Conservation (phyloP, 2,113 vertebrate genomes). For the Psephotus haematonotus region DNA sequence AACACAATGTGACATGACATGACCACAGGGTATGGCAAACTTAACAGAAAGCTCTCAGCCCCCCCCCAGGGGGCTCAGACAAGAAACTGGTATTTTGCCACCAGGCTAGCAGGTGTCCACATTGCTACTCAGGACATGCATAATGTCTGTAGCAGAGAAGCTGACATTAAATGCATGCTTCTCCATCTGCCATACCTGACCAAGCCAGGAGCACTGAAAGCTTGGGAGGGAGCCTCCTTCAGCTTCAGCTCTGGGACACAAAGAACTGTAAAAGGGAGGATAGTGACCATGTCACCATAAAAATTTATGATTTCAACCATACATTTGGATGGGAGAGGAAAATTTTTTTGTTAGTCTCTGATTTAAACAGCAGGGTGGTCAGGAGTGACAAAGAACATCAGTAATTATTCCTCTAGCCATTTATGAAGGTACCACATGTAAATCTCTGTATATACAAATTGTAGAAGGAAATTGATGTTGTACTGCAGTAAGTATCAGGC, state of each 20-base stretch:
- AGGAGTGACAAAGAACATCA: background rate
- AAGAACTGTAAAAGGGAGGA: background rate
- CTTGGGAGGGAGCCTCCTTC: background rate
- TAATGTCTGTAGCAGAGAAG: background rate
- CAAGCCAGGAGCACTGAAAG: background rate
- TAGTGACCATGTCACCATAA: background rate
- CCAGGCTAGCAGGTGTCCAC: background rate
- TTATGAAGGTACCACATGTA: background rate
- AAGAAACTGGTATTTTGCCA: background rate
- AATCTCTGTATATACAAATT: background rate
- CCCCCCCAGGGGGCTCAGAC: background rate
- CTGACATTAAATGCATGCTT: fast-evolving
- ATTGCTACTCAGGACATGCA: fast-evolving
- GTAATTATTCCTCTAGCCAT: background rate
- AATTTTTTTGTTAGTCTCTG: background rate
- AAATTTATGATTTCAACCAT: background rate
- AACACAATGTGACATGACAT: background rate
- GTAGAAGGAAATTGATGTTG: background rate
- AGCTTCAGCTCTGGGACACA: background rate
- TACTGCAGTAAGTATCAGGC: background rate
- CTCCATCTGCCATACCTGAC: background rate
- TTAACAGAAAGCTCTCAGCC: background rate
- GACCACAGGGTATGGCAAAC: background rate
- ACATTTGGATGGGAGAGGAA: background rate
- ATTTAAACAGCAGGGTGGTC: background rate